Evolutionary conservation across 1,140 invertebrate species (phyloP).

Genomic region (Phymorhynchus buccinoides): DNA sequence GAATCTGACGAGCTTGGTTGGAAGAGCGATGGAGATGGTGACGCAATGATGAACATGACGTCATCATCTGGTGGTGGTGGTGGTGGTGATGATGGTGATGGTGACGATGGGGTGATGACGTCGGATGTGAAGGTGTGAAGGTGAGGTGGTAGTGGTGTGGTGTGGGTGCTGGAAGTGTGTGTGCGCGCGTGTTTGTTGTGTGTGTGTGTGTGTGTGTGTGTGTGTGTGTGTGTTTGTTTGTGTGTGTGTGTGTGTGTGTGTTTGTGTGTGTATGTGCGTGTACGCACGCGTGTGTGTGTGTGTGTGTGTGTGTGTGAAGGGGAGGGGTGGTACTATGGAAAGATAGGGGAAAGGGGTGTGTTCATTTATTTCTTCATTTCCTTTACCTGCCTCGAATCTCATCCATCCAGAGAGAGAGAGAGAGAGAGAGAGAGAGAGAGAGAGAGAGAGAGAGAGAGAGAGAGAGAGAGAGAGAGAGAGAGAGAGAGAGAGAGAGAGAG

Average conservation of each 20-base stretch:
- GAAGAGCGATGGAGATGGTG: not conserved
- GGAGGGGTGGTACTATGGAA: too few relatives aligned
- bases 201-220: not conserved
- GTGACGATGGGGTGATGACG: not conserved
- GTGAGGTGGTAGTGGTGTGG: not conserved
- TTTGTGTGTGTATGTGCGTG: not conserved
- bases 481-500: not conserved
- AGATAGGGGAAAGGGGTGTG: too few relatives aligned
- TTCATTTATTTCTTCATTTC: too few relatives aligned
- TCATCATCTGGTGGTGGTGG: not conserved
- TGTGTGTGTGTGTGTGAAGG: too few relatives aligned
- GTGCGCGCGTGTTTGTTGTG: not conserved
- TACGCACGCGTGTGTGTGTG: not conserved
- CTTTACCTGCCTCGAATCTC: too few relatives aligned
- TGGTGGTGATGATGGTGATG: not conserved
- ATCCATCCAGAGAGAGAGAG: not conserved
- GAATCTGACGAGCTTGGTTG: not conserved
- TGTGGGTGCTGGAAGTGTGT: not conserved
- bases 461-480: not conserved
- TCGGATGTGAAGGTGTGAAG: not conserved
- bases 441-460: not conserved
- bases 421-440: not conserved
- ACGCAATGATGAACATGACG: not conserved
- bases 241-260: not conserved
- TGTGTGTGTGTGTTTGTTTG: not conserved